Evolutionary conservation across 2,113 vertebrate species (phyloP), one percentile per base, ranked within the genome.

Genomic region (Riparia riparia): DNA sequence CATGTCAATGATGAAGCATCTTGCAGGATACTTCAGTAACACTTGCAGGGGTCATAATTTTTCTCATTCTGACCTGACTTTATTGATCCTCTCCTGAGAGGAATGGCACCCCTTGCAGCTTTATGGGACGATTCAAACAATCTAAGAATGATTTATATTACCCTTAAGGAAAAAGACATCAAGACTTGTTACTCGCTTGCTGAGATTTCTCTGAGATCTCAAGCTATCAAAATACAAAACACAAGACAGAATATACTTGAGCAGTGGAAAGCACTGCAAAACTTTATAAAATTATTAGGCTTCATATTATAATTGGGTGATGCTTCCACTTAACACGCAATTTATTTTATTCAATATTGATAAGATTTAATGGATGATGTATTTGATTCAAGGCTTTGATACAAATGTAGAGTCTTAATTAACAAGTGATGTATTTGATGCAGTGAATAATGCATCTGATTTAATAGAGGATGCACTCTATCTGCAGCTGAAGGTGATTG

Each of bases 311-410:
- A 97, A 95, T 97, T 95, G 90, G 82, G 81, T 90, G 80, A 97
- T 90, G 74, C 61, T 92, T 94, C 81, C 69, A 96, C 95, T 97
- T 95, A 96, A 93, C 68, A 80, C 86, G 86, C 25, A 95, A 96
- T 98, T 96, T 95, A 82, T 97, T 97, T 97, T 95, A 97, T 96
- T 98, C 91, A 96, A 94, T 96, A 96, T 96, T 95, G 82, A 90
- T 97, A 96, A 94, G 89, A 94, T 69, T 97, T 97, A 97, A 95
- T 87, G 89, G 71, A 90, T 93, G 47, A 95, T 90, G 12, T 93
- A 89, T 93, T 97, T 96, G 74, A 97, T 96, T 85, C 76, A 89
- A 93, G 70, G 39, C 79, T 94, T 53, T 66, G 72, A 82, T 96
- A 97, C 56, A 96, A 97, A 92, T 92, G 70, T 89, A 81, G 60